Evolutionary conservation across 2,888 invertebrate genomes (phyloP), one percentile per base, ranked within the genome.

Genomic region (Miltochrista miniata): DNA sequence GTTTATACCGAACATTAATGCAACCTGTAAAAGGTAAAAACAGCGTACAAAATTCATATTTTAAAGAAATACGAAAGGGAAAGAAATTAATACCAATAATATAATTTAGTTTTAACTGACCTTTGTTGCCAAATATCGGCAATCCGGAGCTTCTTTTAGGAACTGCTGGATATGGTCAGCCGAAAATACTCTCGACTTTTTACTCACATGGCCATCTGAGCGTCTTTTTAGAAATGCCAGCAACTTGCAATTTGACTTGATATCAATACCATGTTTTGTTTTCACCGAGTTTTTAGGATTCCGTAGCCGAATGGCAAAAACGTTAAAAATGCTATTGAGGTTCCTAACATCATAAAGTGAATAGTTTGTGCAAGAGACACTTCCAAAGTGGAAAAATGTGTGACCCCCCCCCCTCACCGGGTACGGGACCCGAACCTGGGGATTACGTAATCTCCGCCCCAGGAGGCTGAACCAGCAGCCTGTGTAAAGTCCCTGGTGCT

Each of bases 1-100:
- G 13, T 37, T 37, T 37, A 37, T 37, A 37, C 37, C 37, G 37
- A 37, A 37, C 13, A 37, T 37, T 35, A 35, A 11, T 35, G 10
- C 39, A 39, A 39, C 15, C 24, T 24, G 15, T 7, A 39, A 39
- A 14, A 39, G 11, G 11, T 24, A 39, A 14, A 14, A 39, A 18
- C 39, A 18, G 24, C 39, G 39, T 39, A 13, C 15, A 39, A 39
- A 39, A 39, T 14, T 7, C 24, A 39, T 24, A 39, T 39, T 39
- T 8, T 39, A 39, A 39, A 39, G 12, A 18, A 39, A 39, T 39
- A 39, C 39, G 39, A 39, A 39, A 39, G 39, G 7, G 39, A 39
- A 39, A 39, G 39, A 39, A 14, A 14, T 39, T 39, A 39, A 39
- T 39, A 39, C 7, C 39, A 39, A 39, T 39, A 39, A 39, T 39